These are phyloP conservation scores for Meriones psammophilus DNA, from an alignment of 2,797 vertebrate species.

Conservation along the genomic window DNA sequence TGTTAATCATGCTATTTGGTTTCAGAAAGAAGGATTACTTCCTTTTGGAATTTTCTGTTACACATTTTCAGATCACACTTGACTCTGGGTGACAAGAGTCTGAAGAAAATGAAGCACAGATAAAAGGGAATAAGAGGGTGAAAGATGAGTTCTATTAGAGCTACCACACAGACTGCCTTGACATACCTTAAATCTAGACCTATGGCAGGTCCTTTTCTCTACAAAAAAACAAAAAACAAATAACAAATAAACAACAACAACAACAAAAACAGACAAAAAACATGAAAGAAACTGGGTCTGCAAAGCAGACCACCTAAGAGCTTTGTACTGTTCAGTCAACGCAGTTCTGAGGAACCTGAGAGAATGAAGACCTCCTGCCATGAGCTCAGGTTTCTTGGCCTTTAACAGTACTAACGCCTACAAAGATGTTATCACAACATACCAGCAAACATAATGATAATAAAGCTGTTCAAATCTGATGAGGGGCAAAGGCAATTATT, in stretches of 20 bases:
- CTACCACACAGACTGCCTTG: background rate
- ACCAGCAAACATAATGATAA: constrained; percentile 56
- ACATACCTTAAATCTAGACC: background rate
- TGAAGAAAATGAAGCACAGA: background rate
- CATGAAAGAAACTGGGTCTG: too few relatives aligned
- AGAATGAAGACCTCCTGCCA: background rate
- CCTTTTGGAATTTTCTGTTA: background rate
- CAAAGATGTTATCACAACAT: background rate
- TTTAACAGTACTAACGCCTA: background rate
- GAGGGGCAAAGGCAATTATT: constrained; percentile 77
- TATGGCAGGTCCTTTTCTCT: background rate
- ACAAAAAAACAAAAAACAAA: too few relatives aligned
- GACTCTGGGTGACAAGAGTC: background rate
- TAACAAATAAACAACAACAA: too few relatives aligned
- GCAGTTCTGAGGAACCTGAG: background rate
- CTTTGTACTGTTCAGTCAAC: background rate
- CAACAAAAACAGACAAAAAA: background rate
- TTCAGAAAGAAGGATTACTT: background rate
- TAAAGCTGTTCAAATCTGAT: constrained; percentile 72
- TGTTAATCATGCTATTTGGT: background rate
- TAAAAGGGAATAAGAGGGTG: accelerated
- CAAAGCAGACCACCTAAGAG: background rate
- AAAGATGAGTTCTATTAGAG: background rate
- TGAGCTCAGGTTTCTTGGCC: constrained; percentile 2
- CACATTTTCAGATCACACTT: background rate